Base-by-base conservation (phyloP, 2,888 invertebrate species). In the Mechanitis mazaeus region DNA sequence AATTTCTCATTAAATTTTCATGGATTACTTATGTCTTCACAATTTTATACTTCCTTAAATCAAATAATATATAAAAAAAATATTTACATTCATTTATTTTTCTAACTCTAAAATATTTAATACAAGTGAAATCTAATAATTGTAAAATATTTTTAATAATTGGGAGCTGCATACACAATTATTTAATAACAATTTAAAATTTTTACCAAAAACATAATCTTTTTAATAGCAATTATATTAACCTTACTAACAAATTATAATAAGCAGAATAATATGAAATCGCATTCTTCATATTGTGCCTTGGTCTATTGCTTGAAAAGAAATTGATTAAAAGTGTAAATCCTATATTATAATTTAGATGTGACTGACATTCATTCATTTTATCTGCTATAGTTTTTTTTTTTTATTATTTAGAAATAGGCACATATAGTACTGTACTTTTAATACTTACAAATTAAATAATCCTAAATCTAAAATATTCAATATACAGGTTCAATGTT, bases 401-500 rank as follows among this genome's bases (percentile, higher is more conserved):
- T 31, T 31, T 31, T 7, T 31, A 50, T 31, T 50, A 50, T 31
- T 28, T 31, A 31, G 11, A n/a, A 31, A 50, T 31, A 31, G 28
- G 28, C 42, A 42, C 42, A 1, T 7, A 20, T 20, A 20, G 9
- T 9, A 42, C 11, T 9, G 11, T 9, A 42, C 3, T 28, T 46
- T 46, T 20, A 50, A 20, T 50, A 28, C 7, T 50, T 50, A 28
- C 12, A 50, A 12, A 50, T 20, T 28, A 50, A 31, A 31, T 28
- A 53, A 31, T 58, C 9, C 9, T 9, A 9, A 5, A 42, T 42
- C 1, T 28, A 42, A 45, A 46, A 31, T 46, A 31, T 76, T 70
- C 85, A 81, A 55, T 58, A 38, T 69, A 42, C 70, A 89, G 90
- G 87, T 73, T 88, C 89, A 69, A 93, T 94, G 90, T 83, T 94